Evolutionary conservation across 1,140 invertebrate genomes (phyloP).

Genomic region (Copidosoma floridanum): DNA sequence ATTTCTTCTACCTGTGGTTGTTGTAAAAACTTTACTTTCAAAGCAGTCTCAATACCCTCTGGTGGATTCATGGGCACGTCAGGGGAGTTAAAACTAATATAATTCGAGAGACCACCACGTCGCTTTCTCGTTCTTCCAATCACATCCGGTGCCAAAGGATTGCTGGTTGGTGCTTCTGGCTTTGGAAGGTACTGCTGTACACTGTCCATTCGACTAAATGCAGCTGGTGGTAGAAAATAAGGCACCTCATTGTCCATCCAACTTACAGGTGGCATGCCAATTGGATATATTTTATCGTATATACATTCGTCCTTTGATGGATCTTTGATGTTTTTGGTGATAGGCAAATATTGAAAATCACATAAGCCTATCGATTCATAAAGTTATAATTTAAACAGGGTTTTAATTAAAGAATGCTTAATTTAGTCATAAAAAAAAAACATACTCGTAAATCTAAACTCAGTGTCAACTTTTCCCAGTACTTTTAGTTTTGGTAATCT

Average conservation of each 20-base stretch:
- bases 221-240: slow-evolving; percentile 71
- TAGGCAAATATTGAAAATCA: slow-evolving; percentile 89
- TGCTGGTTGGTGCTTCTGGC: slow-evolving; percentile 44
- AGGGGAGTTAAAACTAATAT: slow-evolving; percentile 58
- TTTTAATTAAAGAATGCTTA: slow-evolving; percentile 9
- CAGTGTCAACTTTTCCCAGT: slow-evolving; percentile 67
- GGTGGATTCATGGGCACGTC: slow-evolving; percentile 59
- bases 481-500: slow-evolving; percentile 54
- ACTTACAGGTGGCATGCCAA: slow-evolving; percentile 58
- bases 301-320: slow-evolving; percentile 59
- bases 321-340: slow-evolving; percentile 54
- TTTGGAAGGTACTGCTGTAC: slow-evolving; percentile 57
- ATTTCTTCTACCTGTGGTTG: slow-evolving; percentile 54
- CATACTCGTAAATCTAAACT: slow-evolving; percentile 75
- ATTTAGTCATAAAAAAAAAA: no score
- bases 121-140: slow-evolving; percentile 60
- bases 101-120: slow-evolving; percentile 59
- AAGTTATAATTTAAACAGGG: neutral
- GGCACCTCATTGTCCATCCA: slow-evolving; percentile 65
- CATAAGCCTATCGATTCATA: slow-evolving; percentile 63
- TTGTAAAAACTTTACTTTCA: slow-evolving; percentile 55
- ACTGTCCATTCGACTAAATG: slow-evolving; percentile 76
- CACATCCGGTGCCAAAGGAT: slow-evolving; percentile 27
- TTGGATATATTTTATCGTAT: slow-evolving; percentile 68
- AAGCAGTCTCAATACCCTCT: slow-evolving; percentile 54